Evolutionary conservation across 1,140 invertebrate genomes (phyloP).

Genomic region (Drosophila novamexicana): DNA sequence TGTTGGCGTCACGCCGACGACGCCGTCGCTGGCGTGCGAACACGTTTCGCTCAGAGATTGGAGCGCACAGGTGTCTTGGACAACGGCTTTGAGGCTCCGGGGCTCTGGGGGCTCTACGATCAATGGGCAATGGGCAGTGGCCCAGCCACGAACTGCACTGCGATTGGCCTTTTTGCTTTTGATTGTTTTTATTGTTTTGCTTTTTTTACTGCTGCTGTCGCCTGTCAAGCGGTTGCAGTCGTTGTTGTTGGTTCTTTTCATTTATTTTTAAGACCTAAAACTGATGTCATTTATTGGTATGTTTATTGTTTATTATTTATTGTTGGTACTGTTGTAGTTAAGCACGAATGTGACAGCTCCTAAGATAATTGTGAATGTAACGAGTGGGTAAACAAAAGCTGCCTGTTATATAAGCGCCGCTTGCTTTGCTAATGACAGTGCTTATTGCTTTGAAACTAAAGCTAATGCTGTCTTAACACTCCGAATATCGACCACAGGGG

Average conservation of each 20-base stretch:
- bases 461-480: too few species aligned
- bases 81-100: background rate
- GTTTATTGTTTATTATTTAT: constrained; percentile 69
- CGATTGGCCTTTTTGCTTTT: constrained; percentile 53
- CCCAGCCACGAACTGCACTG: constrained; percentile 41
- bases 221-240: constrained; percentile 27
- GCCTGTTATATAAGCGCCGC: background rate
- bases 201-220: constrained; percentile 36
- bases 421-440: constrained; percentile 2
- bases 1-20: constrained; percentile 66
- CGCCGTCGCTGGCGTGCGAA: constrained; percentile 61
- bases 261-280: constrained; percentile 60
- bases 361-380: constrained; percentile 45
- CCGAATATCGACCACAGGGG: too few species aligned
- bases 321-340: constrained; percentile 39
- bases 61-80: constrained; percentile 68
- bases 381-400: constrained; percentile 34
- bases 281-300: constrained; percentile 71
- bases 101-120: constrained; percentile 10
- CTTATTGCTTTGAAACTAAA: too few species aligned
- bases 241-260: constrained; percentile 39
- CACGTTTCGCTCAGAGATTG: constrained; percentile 67
- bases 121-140: constrained; percentile 42
- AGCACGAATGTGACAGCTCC: constrained; percentile 44
- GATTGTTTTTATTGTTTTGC: background rate